These are phyloP conservation scores for Syngnathus rostellatus DNA, from an alignment of 2,797 vertebrate genomes.

Conservation along the genomic window DNA sequence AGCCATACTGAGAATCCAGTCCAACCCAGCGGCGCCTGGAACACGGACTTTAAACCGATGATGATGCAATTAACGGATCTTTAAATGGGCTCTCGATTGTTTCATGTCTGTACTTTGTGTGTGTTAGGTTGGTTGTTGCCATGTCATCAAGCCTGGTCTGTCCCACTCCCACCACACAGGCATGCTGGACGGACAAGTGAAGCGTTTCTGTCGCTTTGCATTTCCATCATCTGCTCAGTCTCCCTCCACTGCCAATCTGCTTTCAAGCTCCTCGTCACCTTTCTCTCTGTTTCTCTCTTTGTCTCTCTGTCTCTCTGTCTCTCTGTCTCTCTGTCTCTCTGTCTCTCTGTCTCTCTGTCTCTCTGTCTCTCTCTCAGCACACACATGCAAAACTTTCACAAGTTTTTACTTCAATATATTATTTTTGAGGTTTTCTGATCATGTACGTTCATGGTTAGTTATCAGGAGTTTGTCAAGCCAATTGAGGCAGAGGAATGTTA, in stretches of 20 bases:
- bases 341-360: too few species aligned
- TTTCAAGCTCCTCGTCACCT: conserved; percentile 36
- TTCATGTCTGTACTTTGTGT: conserved; percentile 13
- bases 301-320: conserved; percentile 1
- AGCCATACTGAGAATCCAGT: too few species aligned
- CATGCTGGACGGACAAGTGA: conserved; percentile 56
- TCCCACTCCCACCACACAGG: conserved; percentile 39
- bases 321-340: conserved; percentile 6
- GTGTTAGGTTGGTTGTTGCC: conserved; percentile 9
- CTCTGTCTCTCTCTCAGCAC: too few species aligned
- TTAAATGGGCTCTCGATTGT: background rate
- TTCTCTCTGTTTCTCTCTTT: conserved; percentile 6
- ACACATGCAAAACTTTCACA: too few species aligned
- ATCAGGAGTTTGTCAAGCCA: background rate
- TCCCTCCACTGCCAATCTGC: conserved; percentile 52
- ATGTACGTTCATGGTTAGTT: background rate
- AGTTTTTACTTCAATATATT: too few species aligned
- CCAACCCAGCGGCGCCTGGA: too few species aligned
- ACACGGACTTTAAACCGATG: too few species aligned
- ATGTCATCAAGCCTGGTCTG: conserved; percentile 10
- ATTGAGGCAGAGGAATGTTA: background rate
- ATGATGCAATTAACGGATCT: conserved; percentile 28
- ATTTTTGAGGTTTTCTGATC: too few species aligned
- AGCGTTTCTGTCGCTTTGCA: conserved; percentile 67
- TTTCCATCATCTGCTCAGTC: conserved; percentile 55